These are phyloP conservation scores for Hapalemur alaotrensis DNA, from an alignment of 2,797 vertebrate genomes.

Conservation along the genomic window DNA sequence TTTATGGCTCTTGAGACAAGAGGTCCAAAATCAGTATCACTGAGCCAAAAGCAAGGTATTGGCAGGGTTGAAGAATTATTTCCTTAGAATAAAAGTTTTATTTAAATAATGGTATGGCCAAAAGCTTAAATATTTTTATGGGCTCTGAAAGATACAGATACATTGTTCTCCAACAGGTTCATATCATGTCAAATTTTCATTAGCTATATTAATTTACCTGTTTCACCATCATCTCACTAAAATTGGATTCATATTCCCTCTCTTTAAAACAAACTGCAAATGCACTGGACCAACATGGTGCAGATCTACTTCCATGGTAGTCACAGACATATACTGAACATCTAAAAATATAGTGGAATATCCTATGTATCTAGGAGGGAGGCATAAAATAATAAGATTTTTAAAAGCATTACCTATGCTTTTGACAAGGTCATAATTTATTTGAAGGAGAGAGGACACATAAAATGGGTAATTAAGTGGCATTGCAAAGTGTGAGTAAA, in stretches of 20 bases:
- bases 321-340: background rate
- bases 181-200: background rate
- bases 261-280: conserved; percentile 5
- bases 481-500: background rate
- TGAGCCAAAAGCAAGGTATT: background rate
- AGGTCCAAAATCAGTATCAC: background rate
- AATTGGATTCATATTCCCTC: background rate
- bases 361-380: background rate
- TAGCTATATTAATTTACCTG: background rate
- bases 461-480: background rate
- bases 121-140: background rate
- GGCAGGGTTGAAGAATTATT: background rate
- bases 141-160: background rate
- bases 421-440: conserved; percentile 10
- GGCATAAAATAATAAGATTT: background rate
- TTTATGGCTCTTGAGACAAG: background rate
- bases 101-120: background rate
- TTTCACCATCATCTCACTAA: background rate
- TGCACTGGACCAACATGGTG: background rate
- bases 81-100: background rate
- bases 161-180: background rate
- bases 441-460: background rate
- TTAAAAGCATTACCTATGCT: background rate
- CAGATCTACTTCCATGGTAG: background rate
- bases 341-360: background rate